Conservation (phyloP, 1,140 invertebrate species). For the Solenopsis fugax region DNA sequence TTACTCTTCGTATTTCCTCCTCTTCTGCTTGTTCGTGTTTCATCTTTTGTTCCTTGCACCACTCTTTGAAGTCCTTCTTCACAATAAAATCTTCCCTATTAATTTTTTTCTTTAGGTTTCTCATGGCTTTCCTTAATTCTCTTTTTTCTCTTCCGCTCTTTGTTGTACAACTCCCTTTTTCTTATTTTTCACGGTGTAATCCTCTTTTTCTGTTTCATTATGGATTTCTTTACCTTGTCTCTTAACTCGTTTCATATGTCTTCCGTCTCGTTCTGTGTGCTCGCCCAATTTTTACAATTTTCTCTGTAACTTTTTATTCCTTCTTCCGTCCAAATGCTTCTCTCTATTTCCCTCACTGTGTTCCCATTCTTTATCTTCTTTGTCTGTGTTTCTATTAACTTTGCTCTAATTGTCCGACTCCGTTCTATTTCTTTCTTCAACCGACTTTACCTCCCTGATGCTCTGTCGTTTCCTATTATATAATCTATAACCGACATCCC, state of each 20-base stretch:
- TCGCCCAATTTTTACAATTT: background rate
- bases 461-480: background rate
- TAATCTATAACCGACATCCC: too few relatives aligned
- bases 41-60: constrained; percentile 23
- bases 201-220: background rate
- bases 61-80: constrained; percentile 3
- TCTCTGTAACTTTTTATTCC: background rate
- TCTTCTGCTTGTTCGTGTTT: constrained; percentile 17
- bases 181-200: background rate
- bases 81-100: background rate
- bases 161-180: background rate
- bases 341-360: background rate
- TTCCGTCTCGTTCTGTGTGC: too few relatives aligned
- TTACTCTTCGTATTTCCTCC: background rate
- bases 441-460: background rate
- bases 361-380: background rate
- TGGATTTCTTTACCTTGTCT: background rate
- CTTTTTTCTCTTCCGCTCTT: background rate
- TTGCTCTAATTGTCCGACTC: constrained; percentile 15
- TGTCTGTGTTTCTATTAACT: background rate
- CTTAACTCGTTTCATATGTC: constrained; percentile 11
- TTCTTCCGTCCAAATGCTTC: background rate
- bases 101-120: background rate
- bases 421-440: background rate
- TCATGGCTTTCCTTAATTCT: background rate